Evolutionary conservation across 2,888 invertebrate genomes (phyloP).

Genomic region (Spialia ferax): DNA sequence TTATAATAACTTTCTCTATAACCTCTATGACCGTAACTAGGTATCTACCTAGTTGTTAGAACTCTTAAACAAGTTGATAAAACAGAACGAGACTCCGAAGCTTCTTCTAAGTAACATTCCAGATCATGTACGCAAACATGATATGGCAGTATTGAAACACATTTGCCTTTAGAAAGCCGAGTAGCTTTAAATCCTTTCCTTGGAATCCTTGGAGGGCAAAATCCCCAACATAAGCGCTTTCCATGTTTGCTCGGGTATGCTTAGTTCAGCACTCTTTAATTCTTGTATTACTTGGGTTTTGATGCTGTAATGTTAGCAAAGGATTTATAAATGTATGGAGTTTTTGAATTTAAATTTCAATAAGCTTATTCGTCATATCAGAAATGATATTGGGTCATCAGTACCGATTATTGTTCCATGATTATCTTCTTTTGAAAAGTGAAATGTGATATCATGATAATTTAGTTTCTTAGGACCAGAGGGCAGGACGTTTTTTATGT

Average conservation of each 20-base stretch:
- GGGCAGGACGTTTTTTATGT: too few species aligned
- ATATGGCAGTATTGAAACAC: constrained; percentile 12
- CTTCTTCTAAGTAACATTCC: neutral
- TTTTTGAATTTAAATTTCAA: neutral
- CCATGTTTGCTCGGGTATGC: constrained; percentile 12
- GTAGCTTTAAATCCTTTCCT: constrained; percentile 24
- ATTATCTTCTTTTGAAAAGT: too few species aligned
- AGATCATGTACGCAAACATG: constrained; percentile 8
- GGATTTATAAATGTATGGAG: neutral
- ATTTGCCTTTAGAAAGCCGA: constrained; percentile 14
- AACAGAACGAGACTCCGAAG: neutral
- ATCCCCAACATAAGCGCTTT: constrained; percentile 28
- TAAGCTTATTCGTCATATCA: too few species aligned
- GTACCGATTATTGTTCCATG: neutral
- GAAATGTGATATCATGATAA: too few species aligned
- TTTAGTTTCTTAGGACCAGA: too few species aligned
- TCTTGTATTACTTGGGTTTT: neutral
- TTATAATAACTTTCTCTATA: too few species aligned
- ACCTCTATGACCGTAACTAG: too few species aligned
- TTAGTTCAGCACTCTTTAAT: constrained; percentile 20
- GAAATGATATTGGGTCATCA: neutral
- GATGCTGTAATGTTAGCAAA: neutral
- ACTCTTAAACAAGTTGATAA: too few species aligned
- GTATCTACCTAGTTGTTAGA: too few species aligned
- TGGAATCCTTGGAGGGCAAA: constrained; percentile 14